These are phyloP conservation scores for Oriolus oriolus DNA, from an alignment of 2,113 vertebrate genomes.

Conservation along the genomic window DNA sequence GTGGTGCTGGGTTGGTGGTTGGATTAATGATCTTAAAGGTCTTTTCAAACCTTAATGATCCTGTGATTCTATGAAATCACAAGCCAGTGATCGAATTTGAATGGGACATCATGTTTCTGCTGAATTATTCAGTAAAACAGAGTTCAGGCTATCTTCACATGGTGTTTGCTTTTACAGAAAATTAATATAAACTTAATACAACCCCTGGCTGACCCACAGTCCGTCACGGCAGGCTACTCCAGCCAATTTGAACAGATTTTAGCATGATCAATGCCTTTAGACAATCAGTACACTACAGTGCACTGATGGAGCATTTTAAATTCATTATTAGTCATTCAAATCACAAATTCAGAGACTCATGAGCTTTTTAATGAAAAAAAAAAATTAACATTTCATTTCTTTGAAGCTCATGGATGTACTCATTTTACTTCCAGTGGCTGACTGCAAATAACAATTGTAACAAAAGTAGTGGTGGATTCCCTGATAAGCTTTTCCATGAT, in stretches of 20 bases:
- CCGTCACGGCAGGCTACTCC: background rate
- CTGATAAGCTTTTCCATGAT: background rate
- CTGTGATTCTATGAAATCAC: background rate
- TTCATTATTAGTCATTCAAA: background rate
- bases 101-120: background rate
- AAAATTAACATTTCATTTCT: accelerated
- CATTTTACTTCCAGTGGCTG: background rate
- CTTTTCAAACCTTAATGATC: background rate
- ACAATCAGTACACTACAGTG: background rate
- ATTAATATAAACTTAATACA: background rate
- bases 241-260: background rate
- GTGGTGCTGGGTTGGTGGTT: background rate
- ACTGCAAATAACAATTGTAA: background rate
- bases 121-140: background rate
- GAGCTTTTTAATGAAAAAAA: background rate
- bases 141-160: background rate
- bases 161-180: background rate
- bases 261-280: background rate
- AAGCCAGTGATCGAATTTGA: background rate
- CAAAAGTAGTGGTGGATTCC: background rate
- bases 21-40: background rate
- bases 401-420: background rate
- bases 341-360: background rate
- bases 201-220: background rate
- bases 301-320: background rate